Conservation (phyloP, 2,888 invertebrate genomes). For the Stenodera caucasica region DNA sequence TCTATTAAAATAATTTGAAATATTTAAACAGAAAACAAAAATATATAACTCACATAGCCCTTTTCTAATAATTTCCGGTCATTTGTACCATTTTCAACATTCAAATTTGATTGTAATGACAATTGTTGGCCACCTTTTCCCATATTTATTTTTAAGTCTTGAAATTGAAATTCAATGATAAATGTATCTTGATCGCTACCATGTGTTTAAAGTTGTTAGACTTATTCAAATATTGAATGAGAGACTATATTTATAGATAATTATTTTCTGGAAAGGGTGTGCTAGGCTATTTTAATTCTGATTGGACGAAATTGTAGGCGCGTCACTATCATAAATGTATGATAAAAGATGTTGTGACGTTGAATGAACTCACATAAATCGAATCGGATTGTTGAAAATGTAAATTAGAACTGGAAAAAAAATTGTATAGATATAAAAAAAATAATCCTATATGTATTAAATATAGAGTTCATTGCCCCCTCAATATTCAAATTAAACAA, state of each 20-base stretch:
- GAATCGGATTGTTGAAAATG: background rate
- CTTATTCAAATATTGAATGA: constrained; percentile 7
- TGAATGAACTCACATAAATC: background rate
- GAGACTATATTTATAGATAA: constrained; percentile 19
- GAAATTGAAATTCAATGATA: constrained; percentile 8
- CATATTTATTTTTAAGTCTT: constrained; percentile 27
- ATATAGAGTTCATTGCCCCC: background rate
- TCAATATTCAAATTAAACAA: no score
- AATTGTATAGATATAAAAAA: no score
- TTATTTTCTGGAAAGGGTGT: constrained; percentile 18
- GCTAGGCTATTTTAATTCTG: background rate
- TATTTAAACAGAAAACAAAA: background rate
- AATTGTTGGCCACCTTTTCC: constrained; percentile 42
- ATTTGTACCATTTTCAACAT: constrained; percentile 16
- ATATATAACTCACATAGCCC: constrained; percentile 9
- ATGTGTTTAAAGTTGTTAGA: constrained; percentile 8
- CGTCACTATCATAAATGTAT: constrained; percentile 22
- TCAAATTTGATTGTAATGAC: constrained; percentile 2
- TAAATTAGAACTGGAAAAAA: background rate
- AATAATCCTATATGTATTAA: no score
- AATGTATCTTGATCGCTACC: constrained; percentile 7
- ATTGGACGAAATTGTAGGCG: constrained; percentile 29
- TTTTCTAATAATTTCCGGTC: background rate
- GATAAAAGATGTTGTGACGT: background rate
- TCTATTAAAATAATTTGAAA: no score